Evolutionary conservation across 2,888 invertebrate genomes (phyloP).

Genomic region (Drosophila prolongata): DNA sequence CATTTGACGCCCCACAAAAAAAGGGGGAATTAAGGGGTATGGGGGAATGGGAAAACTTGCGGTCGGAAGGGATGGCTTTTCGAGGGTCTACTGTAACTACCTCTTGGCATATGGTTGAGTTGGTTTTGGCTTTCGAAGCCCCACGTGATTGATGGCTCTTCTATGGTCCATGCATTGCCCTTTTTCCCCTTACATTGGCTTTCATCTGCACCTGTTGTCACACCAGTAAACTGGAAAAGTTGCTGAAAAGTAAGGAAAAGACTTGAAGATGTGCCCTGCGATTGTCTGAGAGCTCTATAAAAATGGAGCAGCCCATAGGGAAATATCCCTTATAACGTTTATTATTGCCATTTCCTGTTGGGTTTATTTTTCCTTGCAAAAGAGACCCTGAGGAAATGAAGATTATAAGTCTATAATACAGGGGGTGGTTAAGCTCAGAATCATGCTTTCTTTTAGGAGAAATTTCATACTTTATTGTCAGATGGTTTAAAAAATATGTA

Average conservation of each 20-base stretch:
- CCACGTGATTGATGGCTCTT: constrained; percentile 62
- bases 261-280: constrained; percentile 7
- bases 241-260: constrained; percentile 28
- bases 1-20: constrained; percentile 57
- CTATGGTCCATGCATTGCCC: constrained; percentile 26
- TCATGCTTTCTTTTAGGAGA: no score
- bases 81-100: constrained; percentile 43
- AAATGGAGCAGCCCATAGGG: constrained; percentile 30
- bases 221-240: constrained; percentile 34
- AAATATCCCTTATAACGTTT: constrained; percentile 32
- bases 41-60: not conserved
- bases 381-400: constrained; percentile 27
- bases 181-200: constrained; percentile 1
- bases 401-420: constrained; percentile 9
- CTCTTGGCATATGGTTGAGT: constrained; percentile 55
- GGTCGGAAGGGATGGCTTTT: constrained; percentile 47
- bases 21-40: constrained; percentile 25
- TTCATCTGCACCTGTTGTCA: constrained; percentile 62
- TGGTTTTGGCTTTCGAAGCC: constrained; percentile 40
- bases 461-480: no score
- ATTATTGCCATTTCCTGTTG: constrained; percentile 35
- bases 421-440: not conserved
- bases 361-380: constrained; percentile 6
- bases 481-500: no score
- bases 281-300: constrained; percentile 24